Evolutionary conservation across 2,113 vertebrate genomes (phyloP).

Genomic region (Butastur rufipennis): DNA sequence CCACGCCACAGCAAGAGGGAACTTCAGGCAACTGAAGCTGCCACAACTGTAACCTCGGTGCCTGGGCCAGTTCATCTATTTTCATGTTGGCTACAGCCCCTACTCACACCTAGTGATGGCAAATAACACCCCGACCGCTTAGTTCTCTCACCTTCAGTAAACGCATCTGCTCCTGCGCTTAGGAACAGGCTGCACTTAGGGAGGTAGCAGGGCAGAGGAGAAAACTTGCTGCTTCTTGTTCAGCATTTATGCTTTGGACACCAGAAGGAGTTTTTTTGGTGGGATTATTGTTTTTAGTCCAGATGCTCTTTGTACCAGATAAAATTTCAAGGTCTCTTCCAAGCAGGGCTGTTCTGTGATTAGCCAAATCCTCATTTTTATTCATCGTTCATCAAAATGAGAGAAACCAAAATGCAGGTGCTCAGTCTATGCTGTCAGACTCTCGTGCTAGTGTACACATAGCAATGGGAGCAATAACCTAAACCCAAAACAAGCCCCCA

Average conservation of each 20-base stretch:
- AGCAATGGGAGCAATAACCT: not conserved
- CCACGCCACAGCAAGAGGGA: not conserved
- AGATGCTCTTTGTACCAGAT: not conserved
- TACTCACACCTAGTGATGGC: fast-evolving
- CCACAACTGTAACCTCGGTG: not conserved
- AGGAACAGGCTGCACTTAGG: not conserved
- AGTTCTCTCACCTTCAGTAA: not conserved
- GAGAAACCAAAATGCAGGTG: not conserved
- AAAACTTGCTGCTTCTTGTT: not conserved
- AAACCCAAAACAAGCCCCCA: not conserved
- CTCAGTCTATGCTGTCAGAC: fast-evolving
- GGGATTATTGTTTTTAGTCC: not conserved
- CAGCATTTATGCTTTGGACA: not conserved
- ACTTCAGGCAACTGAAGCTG: not conserved
- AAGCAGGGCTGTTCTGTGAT: not conserved
- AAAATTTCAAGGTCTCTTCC: not conserved
- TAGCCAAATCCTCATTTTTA: not conserved
- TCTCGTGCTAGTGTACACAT: fast-evolving
- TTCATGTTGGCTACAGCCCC: not conserved
- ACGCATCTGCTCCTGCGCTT: not conserved
- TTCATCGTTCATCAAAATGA: not conserved
- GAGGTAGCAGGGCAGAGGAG: not conserved
- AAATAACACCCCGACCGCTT: fast-evolving
- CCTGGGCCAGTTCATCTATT: not conserved
- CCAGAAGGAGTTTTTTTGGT: fast-evolving